Evolutionary conservation across 2,888 invertebrate genomes (phyloP).

Genomic region (Orgyia antiqua): DNA sequence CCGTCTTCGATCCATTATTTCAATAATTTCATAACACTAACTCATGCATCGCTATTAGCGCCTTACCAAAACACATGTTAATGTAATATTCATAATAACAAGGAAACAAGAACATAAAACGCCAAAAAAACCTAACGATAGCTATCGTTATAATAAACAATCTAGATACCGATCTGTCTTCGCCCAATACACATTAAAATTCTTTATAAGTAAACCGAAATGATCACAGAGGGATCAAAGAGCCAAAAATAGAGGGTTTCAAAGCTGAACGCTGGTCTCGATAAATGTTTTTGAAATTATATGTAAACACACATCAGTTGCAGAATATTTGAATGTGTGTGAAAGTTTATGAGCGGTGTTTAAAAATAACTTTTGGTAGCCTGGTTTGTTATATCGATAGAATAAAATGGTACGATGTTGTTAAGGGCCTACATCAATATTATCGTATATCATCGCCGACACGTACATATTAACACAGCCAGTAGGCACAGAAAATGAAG

Average conservation of each 20-base stretch:
- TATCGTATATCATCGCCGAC: too few relatives aligned
- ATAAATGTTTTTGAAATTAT: constrained; percentile 58
- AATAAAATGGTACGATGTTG: too few relatives aligned
- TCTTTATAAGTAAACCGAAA: constrained; percentile 38
- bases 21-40: too few relatives aligned
- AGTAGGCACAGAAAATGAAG: too few relatives aligned
- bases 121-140: constrained; percentile 1
- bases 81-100: too few relatives aligned
- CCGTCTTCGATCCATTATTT: too few relatives aligned
- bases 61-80: too few relatives aligned
- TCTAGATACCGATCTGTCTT: constrained; percentile 14
- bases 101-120: not conserved
- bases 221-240: constrained; percentile 51
- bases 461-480: too few relatives aligned
- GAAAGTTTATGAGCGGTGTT: constrained; percentile 37
- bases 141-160: constrained; percentile 11
- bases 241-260: constrained; percentile 48
- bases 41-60: too few relatives aligned
- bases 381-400: too few relatives aligned
- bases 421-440: too few relatives aligned
- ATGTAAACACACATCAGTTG: constrained; percentile 47
- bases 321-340: constrained; percentile 31
- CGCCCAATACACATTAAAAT: constrained; percentile 32
- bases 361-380: constrained; percentile 19
- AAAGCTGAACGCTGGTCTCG: constrained; percentile 39